Conservation (phyloP, 2,113 vertebrate species). For the Castor canadensis region DNA sequence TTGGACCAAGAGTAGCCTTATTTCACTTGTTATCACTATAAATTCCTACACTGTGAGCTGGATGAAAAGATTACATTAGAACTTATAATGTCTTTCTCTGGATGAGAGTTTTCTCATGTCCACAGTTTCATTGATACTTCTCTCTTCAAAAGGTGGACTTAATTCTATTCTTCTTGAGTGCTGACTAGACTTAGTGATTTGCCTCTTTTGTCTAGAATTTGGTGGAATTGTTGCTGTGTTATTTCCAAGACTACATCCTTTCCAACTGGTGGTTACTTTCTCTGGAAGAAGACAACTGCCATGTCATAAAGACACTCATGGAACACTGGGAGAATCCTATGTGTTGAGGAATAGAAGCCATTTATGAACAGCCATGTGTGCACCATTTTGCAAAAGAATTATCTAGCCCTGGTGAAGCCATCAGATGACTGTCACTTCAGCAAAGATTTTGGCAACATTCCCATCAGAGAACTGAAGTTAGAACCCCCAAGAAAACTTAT, state of each 20-base stretch:
- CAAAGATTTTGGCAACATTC: neutral
- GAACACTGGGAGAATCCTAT: neutral
- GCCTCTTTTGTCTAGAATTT: neutral
- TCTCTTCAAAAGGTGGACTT: neutral
- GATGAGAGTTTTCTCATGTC: neutral
- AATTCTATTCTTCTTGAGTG: neutral
- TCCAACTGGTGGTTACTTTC: neutral
- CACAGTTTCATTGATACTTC: neutral
- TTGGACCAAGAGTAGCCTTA: too few relatives aligned
- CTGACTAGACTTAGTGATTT: neutral
- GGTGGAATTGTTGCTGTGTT: too few relatives aligned
- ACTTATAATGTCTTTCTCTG: neutral
- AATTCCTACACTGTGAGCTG: neutral
- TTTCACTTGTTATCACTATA: too few relatives aligned
- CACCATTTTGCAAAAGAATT: rapidly evolving
- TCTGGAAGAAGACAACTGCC: too few relatives aligned
- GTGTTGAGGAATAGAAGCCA: neutral
- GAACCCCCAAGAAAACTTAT: neutral
- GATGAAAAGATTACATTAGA: neutral
- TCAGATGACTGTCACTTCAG: too few relatives aligned
- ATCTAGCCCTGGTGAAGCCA: neutral
- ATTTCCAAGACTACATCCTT: too few relatives aligned
- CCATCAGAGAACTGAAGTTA: neutral
- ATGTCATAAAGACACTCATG: neutral
- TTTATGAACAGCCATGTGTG: neutral